Evolutionary conservation across 1,140 invertebrate species (phyloP), one percentile per base, ranked within the genome.

Genomic region (Rhagoletis pomonella): DNA sequence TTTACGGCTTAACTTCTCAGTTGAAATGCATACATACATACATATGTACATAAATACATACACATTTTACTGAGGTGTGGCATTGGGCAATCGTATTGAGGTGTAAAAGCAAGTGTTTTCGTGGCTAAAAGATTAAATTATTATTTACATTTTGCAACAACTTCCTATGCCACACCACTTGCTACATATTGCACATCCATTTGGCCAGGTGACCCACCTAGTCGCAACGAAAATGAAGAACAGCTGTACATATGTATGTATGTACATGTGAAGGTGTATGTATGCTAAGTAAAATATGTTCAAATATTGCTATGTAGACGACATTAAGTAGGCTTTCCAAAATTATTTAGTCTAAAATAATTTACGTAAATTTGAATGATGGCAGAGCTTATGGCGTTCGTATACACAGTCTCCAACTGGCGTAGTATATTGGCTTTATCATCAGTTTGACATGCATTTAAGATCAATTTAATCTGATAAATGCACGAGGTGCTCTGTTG

Each of bases 1-100:
- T 86, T 86, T 86, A 81, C 47, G 44, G n/a, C 19, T 19, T 50
- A 81, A 55, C 47, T 81, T 81, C n/a, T 5, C 44, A 50, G 73
- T 39, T 64, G 12, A 67, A 77, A 47, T 73, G 58, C 19, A 67
- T 39, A 39, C 10, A 12, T 29, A 39, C 65, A 42, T 42, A 67
- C 65, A 39, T 10, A 29, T 59, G 58, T 59, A 59, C 6, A n/a
- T 14, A 55, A 55, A n/a, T n/a, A 14, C 12, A n/a, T 62, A n/a
- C 60, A 12, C 6, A 73, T 14, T 44, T 17, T 47, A 10, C 39
- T 47, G 14, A 42, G 67, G 67, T 47, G 67, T 17, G 67, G 67
- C 67, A 42, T 3, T 67, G 64, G 19, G 64, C 64, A 9, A 42
- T 67, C 29, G 64, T 19, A 9, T 67, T 10, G 42, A 67, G 67